These are phyloP conservation scores for Drosophila subpulchrella DNA, from an alignment of 1,140 invertebrate species.

Conservation along the genomic window DNA sequence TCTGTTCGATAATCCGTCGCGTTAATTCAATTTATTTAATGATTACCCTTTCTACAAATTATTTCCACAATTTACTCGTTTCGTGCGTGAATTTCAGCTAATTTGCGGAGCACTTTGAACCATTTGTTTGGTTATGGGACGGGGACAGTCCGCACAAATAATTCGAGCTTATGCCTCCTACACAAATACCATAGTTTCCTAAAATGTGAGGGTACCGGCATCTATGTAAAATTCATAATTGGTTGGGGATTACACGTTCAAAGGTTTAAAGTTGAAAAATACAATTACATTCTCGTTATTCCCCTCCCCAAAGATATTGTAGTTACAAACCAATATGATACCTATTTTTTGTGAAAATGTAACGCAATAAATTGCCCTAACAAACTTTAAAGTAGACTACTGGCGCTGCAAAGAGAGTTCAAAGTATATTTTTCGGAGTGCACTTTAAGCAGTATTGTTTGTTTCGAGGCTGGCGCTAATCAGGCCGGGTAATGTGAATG, in stretches of 20 bases:
- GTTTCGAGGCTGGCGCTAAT: conserved; percentile 36
- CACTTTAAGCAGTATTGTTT: conserved; percentile 19
- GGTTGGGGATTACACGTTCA: not conserved
- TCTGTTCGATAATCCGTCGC: not conserved
- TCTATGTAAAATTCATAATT: not conserved
- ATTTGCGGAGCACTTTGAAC: not conserved
- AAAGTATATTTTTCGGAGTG: conserved; percentile 24
- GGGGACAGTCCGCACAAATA: not conserved
- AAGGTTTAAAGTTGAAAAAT: not conserved
- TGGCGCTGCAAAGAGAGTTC: not conserved
- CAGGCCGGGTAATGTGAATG: conserved; percentile 30
- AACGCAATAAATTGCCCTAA: too few species aligned
- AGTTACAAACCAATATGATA: too few species aligned
- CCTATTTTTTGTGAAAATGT: too few species aligned
- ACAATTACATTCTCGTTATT: not conserved
- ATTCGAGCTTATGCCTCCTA: not conserved
- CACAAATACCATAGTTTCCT: not conserved
- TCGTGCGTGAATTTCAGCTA: conserved; percentile 2
- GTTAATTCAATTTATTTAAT: not conserved
- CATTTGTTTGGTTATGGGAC: not conserved
- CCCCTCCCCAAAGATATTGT: not conserved
- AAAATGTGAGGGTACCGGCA: not conserved
- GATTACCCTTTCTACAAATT: conserved; percentile 1
- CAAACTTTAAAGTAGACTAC: not conserved
- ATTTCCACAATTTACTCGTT: not conserved